These are phyloP conservation scores for Limnephilus lunatus DNA, from an alignment of 2,888 invertebrate species.

Conservation along the genomic window DNA sequence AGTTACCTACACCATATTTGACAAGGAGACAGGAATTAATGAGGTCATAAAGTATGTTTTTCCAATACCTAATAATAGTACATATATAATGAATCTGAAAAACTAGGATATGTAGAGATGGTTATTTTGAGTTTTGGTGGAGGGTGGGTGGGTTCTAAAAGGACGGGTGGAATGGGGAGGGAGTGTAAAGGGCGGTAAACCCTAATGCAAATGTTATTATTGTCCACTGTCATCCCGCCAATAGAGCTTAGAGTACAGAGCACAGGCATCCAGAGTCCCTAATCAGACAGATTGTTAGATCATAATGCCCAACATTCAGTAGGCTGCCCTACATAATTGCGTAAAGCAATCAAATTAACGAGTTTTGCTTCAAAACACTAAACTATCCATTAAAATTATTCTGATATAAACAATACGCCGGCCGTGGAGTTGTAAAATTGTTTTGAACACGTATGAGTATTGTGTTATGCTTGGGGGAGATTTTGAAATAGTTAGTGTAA, in stretches of 20 bases:
- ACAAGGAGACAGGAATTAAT: too few species aligned
- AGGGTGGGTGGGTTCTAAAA: neutral
- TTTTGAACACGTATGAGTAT: neutral
- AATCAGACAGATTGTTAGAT: conserved; percentile 49
- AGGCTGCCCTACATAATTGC: neutral
- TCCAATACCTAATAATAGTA: too few species aligned
- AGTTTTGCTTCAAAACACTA: neutral
- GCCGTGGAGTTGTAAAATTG: neutral
- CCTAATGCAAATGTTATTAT: conserved; percentile 54
- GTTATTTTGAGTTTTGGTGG: neutral
- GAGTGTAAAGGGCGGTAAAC: conserved; percentile 34
- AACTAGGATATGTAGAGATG: neutral
- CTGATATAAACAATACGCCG: neutral
- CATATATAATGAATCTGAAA: neutral
- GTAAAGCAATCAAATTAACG: neutral
- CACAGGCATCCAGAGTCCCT: conserved; percentile 22
- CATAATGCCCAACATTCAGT: conserved; percentile 46
- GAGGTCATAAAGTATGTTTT: too few species aligned
- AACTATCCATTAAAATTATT: neutral
- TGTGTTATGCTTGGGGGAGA: neutral
- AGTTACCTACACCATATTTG: too few species aligned
- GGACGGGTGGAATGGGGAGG: neutral
- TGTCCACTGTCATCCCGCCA: conserved; percentile 42
- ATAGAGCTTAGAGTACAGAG: neutral
- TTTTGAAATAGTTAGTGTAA: neutral